Evolutionary conservation across 2,113 vertebrate species (phyloP), one percentile per base, ranked within the genome.

Genomic region (Eubucco bourcierii): DNA sequence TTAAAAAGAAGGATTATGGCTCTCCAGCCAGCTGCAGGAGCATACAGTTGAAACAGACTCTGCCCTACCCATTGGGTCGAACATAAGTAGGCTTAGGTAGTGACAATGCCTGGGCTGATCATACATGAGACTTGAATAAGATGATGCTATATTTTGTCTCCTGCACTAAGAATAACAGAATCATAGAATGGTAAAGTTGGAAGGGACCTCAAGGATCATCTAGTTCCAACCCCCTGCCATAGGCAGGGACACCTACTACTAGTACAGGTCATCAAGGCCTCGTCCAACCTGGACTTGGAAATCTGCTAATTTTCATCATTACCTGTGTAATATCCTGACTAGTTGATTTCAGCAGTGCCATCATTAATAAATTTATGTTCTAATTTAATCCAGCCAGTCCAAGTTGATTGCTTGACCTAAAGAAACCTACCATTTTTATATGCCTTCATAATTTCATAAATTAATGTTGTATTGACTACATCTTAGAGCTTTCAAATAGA

Each of bases 361-460:
- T 33, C 21, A 65, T 46, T 79, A 56, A 46, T 37, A 28, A 2
- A 5, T 72, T 44, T 33, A 25, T 33, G 2, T 46, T 87, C 28
- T 56, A 64, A 71, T 71, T 63, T 71, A 67, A 71, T 4, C 4
- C 28, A 71, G 6, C 4, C 27, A 65, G 34, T 55, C 16, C 27
- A 84, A 77, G 5, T 6, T 47, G 31, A 58, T 8, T 83, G 9
- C 9, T 59, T 50, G 7, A 88, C 10, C 4, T 50, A 28, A 82
- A 86, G 24, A 10, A 1, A 12, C 0, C 5, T 2, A 50, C 2
- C 1, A 15, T 80, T 86, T 61, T 66, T 18, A 74, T 2, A 7
- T 68, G 60, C 3, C 7, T 52, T 24, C 55, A 10, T 47, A 39
- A 34, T 64, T 84, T 82, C 7, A 18, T 59, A 72, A 67, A 84